Percentiles rank a stretch among this genome's conserved stretches.
These are phyloP conservation scores for Megalops cyprinoides DNA, from an alignment of 2,797 vertebrate species.

Conservation along the genomic window DNA sequence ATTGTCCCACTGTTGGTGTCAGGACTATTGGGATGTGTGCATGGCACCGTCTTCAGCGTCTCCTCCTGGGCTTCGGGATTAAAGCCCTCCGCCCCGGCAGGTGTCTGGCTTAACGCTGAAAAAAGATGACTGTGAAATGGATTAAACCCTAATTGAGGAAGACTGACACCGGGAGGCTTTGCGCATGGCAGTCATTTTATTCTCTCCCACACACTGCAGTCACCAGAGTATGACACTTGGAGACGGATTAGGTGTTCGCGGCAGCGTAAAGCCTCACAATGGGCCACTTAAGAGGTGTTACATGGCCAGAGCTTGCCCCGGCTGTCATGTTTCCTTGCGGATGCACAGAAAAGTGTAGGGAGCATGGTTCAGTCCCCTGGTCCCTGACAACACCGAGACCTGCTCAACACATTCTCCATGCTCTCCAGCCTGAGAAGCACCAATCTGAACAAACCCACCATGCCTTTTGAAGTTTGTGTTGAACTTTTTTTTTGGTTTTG, in stretches of 20 bases:
- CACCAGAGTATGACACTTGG: background rate
- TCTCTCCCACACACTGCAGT: background rate
- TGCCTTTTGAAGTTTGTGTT: too few species aligned
- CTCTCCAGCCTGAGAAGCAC: background rate
- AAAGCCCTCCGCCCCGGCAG: constrained; percentile 13
- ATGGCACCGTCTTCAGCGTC: background rate
- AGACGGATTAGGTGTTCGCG: background rate
- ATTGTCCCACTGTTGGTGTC: background rate
- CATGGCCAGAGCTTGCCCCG: background rate
- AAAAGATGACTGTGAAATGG: constrained; percentile 45
- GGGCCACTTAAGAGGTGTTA: background rate
- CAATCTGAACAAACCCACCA: too few species aligned
- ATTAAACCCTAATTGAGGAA: constrained; percentile 51
- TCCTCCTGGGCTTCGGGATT: constrained; percentile 39
- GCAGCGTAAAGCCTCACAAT: background rate
- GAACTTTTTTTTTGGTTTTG: constrained; percentile 34
- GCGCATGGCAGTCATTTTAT: constrained; percentile 36
- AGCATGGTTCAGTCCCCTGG: too few species aligned
- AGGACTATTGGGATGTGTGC: background rate
- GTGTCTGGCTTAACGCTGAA: constrained; percentile 40
- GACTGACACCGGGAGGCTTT: constrained; percentile 39
- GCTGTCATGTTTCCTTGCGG: background rate
- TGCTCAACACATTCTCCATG: background rate
- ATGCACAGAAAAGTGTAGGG: too few species aligned
- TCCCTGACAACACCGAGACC: too few species aligned